Evolutionary conservation across 2,888 invertebrate species (phyloP).

Genomic region (Strigamia transsilvanica): DNA sequence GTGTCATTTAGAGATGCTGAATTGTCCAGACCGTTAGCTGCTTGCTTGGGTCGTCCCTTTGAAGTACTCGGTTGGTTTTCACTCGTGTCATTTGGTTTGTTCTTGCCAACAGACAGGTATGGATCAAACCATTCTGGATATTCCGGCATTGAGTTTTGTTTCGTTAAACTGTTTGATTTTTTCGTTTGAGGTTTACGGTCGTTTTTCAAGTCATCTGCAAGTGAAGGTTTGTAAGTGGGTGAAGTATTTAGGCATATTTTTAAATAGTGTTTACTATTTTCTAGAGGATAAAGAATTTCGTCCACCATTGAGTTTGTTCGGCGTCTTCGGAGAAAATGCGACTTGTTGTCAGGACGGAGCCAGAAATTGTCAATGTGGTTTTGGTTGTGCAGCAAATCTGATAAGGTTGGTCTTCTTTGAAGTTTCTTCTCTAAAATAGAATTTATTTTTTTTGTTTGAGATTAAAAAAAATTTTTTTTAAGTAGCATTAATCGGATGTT

Average conservation of each 20-base stretch:
- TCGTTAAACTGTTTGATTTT: neutral
- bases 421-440: constrained; percentile 20
- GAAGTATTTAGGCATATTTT: neutral
- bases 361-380: neutral
- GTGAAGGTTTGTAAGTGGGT: neutral
- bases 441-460: neutral
- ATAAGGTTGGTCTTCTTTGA: neutral
- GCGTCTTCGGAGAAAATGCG: neutral
- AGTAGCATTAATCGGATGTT: neutral
- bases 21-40: neutral
- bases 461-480: neutral
- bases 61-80: neutral
- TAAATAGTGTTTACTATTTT: neutral
- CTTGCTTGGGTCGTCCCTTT: neutral
- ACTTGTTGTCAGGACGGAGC: neutral
- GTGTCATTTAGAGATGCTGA: neutral
- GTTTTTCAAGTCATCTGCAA: neutral
- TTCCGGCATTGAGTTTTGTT: constrained; percentile 24
- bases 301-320: constrained; percentile 42
- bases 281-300: neutral
- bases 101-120: neutral
- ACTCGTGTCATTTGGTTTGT: neutral
- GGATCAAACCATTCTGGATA: constrained; percentile 31
- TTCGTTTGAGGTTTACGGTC: neutral
- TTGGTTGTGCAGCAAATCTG: neutral